phyloP scores from a whole-genome alignment of 2,888 invertebrate genomes.

The Tetrapedia diversipes region DNA sequence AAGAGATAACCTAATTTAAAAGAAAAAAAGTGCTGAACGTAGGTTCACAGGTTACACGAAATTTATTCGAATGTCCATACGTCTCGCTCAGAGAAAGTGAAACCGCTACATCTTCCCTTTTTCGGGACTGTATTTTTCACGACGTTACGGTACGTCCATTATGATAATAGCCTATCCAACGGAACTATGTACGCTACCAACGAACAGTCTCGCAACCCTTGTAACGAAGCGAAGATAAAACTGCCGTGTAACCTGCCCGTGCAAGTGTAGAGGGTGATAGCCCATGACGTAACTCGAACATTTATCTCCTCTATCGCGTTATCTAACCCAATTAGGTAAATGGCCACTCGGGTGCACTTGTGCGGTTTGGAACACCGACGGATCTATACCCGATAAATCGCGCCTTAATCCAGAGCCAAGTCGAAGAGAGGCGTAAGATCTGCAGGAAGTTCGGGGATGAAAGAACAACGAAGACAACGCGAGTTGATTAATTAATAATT shows the following conservation, averaged over 20 bases:
- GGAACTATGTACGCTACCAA: constrained; percentile 17
- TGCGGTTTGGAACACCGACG: not conserved
- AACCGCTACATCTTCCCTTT: constrained; percentile 16
- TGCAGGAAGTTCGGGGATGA: not conserved
- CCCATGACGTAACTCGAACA: constrained; percentile 43
- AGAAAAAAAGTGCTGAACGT: no score
- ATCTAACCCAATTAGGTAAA: constrained; percentile 57
- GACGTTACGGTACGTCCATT: constrained; percentile 35
- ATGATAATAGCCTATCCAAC: constrained; percentile 41
- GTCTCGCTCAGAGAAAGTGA: no score
- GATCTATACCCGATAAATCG: constrained; percentile 46
- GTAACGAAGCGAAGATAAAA: constrained; percentile 49
- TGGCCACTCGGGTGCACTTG: constrained; percentile 33
- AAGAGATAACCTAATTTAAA: no score
- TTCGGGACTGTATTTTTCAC: constrained; percentile 25
- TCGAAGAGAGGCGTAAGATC: constrained; percentile 6
- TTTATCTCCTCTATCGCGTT: constrained; percentile 48
- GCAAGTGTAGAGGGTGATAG: constrained; percentile 40
- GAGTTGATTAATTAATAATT: constrained; percentile 68
- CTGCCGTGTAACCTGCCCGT: constrained; percentile 17
- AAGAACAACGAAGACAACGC: constrained; percentile 12
- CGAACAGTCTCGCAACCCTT: constrained; percentile 11
- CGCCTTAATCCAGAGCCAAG: constrained; percentile 20
- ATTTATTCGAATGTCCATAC: constrained; percentile 18
- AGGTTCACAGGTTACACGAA: no score